A percentile compares a stretch with the other conserved stretches of the same genome.
phyloP scores from a whole-genome alignment of 2,888 invertebrate genomes.

The Cosmia pyralina region DNA sequence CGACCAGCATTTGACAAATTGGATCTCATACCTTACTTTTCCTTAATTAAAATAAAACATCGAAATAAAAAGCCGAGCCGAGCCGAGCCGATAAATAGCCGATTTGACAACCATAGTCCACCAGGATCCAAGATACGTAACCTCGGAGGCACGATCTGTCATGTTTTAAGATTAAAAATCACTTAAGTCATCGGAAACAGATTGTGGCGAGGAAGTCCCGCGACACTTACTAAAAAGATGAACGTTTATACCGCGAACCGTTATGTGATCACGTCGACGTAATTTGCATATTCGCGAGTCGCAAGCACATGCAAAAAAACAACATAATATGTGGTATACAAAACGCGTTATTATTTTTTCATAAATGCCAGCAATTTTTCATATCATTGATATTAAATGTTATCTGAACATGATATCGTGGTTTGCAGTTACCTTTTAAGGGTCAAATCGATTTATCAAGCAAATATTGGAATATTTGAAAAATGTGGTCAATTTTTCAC shows the following conservation, averaged over 20 bases:
- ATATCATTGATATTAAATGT: slow-evolving; percentile 45
- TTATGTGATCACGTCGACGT: slow-evolving; percentile 56
- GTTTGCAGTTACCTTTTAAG: slow-evolving; percentile 35
- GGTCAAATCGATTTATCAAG: slow-evolving; percentile 36
- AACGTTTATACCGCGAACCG: slow-evolving; percentile 57
- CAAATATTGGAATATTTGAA: slow-evolving; percentile 32
- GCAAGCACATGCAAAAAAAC: slow-evolving; percentile 17
- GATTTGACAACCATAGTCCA: slow-evolving; percentile 28
- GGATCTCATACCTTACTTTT: neutral
- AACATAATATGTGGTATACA: neutral
- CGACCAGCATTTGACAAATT: slow-evolving; percentile 42
- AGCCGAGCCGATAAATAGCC: too few species aligned
- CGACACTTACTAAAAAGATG: slow-evolving; percentile 47
- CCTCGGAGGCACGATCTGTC: slow-evolving; percentile 66
- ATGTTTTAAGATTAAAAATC: slow-evolving; percentile 68
- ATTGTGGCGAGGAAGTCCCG: slow-evolving; percentile 46
- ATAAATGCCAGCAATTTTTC: slow-evolving; percentile 53
- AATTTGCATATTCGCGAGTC: slow-evolving; percentile 49
- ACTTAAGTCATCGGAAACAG: slow-evolving; percentile 63
- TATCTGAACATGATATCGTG: slow-evolving; percentile 42
- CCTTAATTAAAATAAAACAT: slow-evolving; percentile 33
- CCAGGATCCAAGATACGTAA: slow-evolving; percentile 33
- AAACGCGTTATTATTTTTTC: slow-evolving; percentile 38
- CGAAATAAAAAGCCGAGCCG: neutral
- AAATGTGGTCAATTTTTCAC: slow-evolving; percentile 38